A percentile compares a stretch with the other conserved stretches of the same genome.
phyloP scores from a whole-genome alignment of 92 coral and sea anemone genomes.

The Hydrozoanthus gracilis region DNA sequence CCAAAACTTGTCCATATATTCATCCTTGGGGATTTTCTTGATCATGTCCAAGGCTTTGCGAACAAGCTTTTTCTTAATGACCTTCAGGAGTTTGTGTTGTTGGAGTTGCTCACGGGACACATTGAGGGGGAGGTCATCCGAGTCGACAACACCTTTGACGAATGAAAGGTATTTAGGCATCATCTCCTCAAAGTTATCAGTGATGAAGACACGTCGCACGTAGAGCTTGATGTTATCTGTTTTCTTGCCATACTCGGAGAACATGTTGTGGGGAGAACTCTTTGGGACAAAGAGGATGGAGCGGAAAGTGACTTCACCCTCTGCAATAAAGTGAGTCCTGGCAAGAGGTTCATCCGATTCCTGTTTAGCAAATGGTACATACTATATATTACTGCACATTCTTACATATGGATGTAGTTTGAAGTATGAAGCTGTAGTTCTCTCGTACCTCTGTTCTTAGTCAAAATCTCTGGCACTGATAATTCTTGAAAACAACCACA shows the following conservation, averaged over 20 bases:
- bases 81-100: constrained; percentile 98
- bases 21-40: constrained; percentile 97
- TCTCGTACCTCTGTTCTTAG: too few relatives aligned
- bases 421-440: too few relatives aligned
- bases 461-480: too few relatives aligned
- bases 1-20: constrained; percentile 98
- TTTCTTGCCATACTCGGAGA: constrained; percentile 97
- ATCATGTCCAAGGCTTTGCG: constrained; percentile 99
- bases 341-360: constrained; percentile 96
- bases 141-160: constrained; percentile 94
- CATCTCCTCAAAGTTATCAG: constrained; percentile 99
- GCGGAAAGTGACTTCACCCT: constrained; percentile 99
- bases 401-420: too few relatives aligned
- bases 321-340: constrained; percentile 96
- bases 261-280: constrained; percentile 78
- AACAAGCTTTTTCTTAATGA: constrained; percentile 96
- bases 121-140: constrained; percentile 97
- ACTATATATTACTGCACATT: neutral
- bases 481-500: too few relatives aligned
- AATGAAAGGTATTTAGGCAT: constrained; percentile 97
- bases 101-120: constrained; percentile 98
- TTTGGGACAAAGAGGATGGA: constrained; percentile 96
- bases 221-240: constrained; percentile 96
- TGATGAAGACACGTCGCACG: constrained; percentile 98
- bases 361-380: constrained; percentile 38